Evolutionary conservation across 1,140 invertebrate genomes (phyloP).

Genomic region (Drosophila bipectinata): DNA sequence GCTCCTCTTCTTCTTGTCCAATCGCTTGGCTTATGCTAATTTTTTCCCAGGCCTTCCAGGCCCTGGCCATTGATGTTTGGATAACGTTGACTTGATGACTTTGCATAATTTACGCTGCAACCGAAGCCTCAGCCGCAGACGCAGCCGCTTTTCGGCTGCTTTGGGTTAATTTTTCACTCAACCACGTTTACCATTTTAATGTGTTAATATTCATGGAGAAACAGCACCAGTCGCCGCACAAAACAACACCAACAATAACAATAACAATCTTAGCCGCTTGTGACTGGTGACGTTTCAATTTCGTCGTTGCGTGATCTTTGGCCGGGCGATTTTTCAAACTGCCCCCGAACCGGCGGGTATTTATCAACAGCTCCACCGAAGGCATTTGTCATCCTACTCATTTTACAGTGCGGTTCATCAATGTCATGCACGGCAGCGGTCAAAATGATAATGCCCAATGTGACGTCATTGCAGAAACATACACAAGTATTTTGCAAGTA

Average conservation of each 20-base stretch:
- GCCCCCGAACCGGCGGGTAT: constrained; percentile 32
- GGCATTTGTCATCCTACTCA: constrained; percentile 48
- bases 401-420: background rate
- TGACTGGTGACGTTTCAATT: constrained; percentile 72
- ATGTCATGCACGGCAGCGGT: background rate
- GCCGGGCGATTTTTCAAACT: constrained; percentile 53
- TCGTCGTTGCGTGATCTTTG: constrained; percentile 47
- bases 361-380: constrained; percentile 31
- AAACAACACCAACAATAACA: background rate
- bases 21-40: constrained; percentile 74
- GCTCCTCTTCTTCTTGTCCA: constrained; percentile 20
- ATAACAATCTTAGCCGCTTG: constrained; percentile 35
- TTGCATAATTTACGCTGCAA: constrained; percentile 75
- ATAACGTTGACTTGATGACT: constrained; percentile 80
- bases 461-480: background rate
- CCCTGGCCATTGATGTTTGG: constrained; percentile 70
- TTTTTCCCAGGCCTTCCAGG: constrained; percentile 66
- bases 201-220: constrained; percentile 73
- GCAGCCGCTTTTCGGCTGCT: constrained; percentile 51
- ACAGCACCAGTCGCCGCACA: constrained; percentile 16
- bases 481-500: background rate
- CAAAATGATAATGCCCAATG: background rate
- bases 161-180: constrained; percentile 77
- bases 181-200: constrained; percentile 71
- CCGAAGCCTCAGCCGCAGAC: background rate